Conservation (phyloP, 2,888 invertebrate species). For the Steinernema scapterisci region DNA sequence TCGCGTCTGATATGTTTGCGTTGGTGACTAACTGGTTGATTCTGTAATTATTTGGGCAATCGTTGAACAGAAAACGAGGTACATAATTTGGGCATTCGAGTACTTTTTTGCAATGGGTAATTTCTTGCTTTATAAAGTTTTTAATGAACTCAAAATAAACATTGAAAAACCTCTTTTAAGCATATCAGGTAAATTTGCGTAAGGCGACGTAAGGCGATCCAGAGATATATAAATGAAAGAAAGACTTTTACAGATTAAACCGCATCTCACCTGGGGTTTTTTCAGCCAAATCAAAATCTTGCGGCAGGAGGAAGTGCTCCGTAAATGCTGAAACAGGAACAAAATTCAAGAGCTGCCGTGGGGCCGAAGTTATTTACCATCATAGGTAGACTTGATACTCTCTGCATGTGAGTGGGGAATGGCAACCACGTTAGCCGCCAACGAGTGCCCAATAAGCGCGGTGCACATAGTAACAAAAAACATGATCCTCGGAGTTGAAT, state of each 20-base stretch:
- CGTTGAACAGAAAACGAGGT: too few species aligned
- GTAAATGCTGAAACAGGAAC: slow-evolving; percentile 53
- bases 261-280: slow-evolving; percentile 49
- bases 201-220: too few species aligned
- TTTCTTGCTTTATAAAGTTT: too few species aligned
- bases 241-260: too few species aligned
- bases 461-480: not conserved
- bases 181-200: too few species aligned
- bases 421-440: slow-evolving; percentile 40
- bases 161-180: too few species aligned
- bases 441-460: not conserved
- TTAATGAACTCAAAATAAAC: too few species aligned
- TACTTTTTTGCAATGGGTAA: too few species aligned
- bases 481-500: not conserved
- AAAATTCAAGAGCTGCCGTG: not conserved
- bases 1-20: not conserved
- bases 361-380: slow-evolving; percentile 41
- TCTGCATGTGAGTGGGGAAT: slow-evolving; percentile 48
- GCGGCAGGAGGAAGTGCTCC: slow-evolving; percentile 59
- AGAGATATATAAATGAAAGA: too few species aligned
- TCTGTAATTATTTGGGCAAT: too few species aligned
- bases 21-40: too few species aligned
- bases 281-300: slow-evolving; percentile 63
- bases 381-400: slow-evolving; percentile 50
- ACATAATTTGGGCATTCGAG: too few species aligned